A percentile compares a stretch with the other conserved stretches of the same genome.
Evolutionary conservation across 2,113 vertebrate genomes (phyloP).

Genomic region (Setophaga petechia): DNA sequence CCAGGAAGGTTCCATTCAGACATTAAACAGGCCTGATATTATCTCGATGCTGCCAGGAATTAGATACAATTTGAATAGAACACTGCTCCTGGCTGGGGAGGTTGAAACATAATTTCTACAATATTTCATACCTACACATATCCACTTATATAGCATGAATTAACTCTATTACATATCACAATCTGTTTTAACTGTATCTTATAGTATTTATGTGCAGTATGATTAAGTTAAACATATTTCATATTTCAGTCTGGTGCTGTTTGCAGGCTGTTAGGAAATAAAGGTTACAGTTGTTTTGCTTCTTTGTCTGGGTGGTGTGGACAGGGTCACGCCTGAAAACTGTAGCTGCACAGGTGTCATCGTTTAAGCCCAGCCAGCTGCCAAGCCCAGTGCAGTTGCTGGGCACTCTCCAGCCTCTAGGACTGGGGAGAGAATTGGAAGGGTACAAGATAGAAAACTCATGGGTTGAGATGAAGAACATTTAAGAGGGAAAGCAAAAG

Average conservation of each 20-base stretch:
- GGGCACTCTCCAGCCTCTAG: accelerated
- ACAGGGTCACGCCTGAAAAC: not conserved
- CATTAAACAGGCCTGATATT: too few species aligned
- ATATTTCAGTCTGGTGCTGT: not conserved
- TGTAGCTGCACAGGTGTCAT: not conserved
- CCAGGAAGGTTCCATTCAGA: too few species aligned
- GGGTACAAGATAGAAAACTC: not conserved
- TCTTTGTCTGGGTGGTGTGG: not conserved
- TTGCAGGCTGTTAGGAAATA: not conserved
- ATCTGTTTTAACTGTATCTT: not conserved
- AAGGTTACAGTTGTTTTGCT: not conserved
- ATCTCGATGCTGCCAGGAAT: too few species aligned
- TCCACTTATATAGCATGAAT: too few species aligned
- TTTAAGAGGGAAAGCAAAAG: not conserved
- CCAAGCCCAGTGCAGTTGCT: not conserved
- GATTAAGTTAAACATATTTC: not conserved
- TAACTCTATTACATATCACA: too few species aligned
- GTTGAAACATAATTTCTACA: too few species aligned
- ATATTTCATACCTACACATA: too few species aligned
- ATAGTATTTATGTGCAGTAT: not conserved
- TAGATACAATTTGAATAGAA: too few species aligned
- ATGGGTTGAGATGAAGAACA: not conserved
- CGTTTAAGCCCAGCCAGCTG: not conserved
- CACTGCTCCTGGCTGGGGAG: too few species aligned
- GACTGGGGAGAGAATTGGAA: not conserved